Conservation (phyloP, 2,113 vertebrate genomes). For the Nibea coibor region DNA sequence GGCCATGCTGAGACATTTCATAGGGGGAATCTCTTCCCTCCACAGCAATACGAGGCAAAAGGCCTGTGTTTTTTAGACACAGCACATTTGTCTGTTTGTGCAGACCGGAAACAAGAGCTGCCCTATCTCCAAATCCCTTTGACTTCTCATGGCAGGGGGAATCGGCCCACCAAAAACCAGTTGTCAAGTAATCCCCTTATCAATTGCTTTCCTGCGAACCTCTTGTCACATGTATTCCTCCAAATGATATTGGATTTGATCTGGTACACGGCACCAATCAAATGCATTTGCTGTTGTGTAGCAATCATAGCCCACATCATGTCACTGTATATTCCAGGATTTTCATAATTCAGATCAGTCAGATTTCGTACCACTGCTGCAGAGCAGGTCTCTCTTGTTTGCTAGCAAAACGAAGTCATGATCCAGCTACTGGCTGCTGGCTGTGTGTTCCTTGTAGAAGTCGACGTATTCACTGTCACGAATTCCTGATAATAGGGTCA, state of each 20-base stretch:
- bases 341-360: not conserved
- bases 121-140: conserved; percentile 51
- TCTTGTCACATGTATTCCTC: conserved; percentile 33
- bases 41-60: conserved; percentile 45
- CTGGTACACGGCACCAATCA: conserved; percentile 33
- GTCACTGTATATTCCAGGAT: not conserved
- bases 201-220: conserved; percentile 42
- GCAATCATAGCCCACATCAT: not conserved
- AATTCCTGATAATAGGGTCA: conserved; percentile 7
- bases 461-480: not conserved
- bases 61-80: conserved; percentile 23
- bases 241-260: conserved; percentile 56
- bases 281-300: conserved; percentile 11
- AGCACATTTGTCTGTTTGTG: conserved; percentile 23
- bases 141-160: conserved; percentile 43
- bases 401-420: not conserved
- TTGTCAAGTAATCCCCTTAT: conserved; percentile 59
- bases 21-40: conserved; percentile 46
- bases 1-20: conserved; percentile 61
- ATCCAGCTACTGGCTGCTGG: not conserved
- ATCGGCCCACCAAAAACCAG: conserved; percentile 33
- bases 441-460: not conserved
- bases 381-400: not conserved
- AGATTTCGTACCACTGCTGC: not conserved
- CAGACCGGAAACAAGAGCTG: conserved; percentile 24